phyloP scores from a whole-genome alignment of 2,888 invertebrate genomes.

The Oscheius sp. region DNA sequence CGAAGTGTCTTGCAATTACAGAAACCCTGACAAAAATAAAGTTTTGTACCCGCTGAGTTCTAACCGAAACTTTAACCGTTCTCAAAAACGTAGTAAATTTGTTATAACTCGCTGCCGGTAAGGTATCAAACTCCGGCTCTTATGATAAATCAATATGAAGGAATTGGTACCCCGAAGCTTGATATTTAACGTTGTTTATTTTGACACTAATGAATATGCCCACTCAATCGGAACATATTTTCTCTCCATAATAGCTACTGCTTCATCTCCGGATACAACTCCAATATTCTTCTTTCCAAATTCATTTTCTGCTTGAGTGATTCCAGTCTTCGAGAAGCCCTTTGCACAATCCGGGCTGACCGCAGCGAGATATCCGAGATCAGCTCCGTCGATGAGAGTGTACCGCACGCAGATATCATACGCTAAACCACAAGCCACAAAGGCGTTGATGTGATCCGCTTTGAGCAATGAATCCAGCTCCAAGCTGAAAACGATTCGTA shows the following conservation, averaged over 20 bases:
- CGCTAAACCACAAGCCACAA: slow-evolving; percentile 93
- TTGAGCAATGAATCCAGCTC: slow-evolving; percentile 85
- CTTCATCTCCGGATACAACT: slow-evolving; percentile 50
- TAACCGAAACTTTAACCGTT: too few species aligned
- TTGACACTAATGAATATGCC: slow-evolving; percentile 27
- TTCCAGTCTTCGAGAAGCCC: slow-evolving; percentile 60
- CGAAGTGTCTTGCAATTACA: too few species aligned
- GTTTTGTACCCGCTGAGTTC: too few species aligned
- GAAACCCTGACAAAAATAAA: too few species aligned
- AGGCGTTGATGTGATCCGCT: slow-evolving; percentile 86
- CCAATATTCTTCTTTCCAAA: slow-evolving; percentile 61
- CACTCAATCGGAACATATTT: slow-evolving; percentile 50
- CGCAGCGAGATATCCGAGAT: slow-evolving; percentile 61
- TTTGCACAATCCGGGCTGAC: slow-evolving; percentile 67
- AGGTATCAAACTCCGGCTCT: too few species aligned
- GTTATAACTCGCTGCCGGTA: too few species aligned
- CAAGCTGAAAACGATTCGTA: slow-evolving; percentile 78
- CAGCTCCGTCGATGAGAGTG: slow-evolving; percentile 51
- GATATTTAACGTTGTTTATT: neutral
- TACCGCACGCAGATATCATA: slow-evolving; percentile 89
- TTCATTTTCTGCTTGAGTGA: slow-evolving; percentile 56
- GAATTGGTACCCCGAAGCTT: too few species aligned
- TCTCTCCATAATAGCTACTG: slow-evolving; percentile 36
- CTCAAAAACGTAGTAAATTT: too few species aligned
- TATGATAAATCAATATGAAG: too few species aligned